These are phyloP conservation scores for Brachionus plicatilis DNA, from an alignment of 1,140 invertebrate species.

Conservation along the genomic window DNA sequence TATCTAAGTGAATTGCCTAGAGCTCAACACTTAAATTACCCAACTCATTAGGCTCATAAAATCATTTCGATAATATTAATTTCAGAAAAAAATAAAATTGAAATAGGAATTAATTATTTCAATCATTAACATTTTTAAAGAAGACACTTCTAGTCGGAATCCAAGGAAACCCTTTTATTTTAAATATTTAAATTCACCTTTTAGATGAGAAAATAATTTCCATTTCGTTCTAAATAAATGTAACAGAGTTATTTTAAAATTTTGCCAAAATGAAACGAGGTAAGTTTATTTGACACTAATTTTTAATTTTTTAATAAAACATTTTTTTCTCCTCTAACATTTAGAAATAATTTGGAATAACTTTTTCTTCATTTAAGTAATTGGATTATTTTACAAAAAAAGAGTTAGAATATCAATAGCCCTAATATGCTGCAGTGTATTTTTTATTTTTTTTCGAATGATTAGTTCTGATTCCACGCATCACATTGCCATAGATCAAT, in stretches of 20 bases:
- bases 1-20: neutral
- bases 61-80: neutral
- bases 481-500: neutral
- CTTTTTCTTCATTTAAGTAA: neutral
- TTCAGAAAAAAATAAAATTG: neutral
- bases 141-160: neutral
- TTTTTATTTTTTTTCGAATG: neutral
- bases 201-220: neutral
- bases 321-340: neutral
- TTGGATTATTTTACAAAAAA: neutral
- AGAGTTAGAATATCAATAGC: conserved; percentile 14
- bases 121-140: neutral
- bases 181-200: neutral
- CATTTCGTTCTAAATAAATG: neutral
- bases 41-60: neutral
- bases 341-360: neutral
- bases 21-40: neutral
- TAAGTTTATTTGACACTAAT: neutral
- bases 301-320: neutral
- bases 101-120: neutral
- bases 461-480: neutral
- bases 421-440: neutral
- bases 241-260: neutral
- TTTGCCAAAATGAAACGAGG: neutral
- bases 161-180: neutral